Evolutionary conservation across 1,140 invertebrate species (phyloP).

Genomic region (Drosophila watanabei): DNA sequence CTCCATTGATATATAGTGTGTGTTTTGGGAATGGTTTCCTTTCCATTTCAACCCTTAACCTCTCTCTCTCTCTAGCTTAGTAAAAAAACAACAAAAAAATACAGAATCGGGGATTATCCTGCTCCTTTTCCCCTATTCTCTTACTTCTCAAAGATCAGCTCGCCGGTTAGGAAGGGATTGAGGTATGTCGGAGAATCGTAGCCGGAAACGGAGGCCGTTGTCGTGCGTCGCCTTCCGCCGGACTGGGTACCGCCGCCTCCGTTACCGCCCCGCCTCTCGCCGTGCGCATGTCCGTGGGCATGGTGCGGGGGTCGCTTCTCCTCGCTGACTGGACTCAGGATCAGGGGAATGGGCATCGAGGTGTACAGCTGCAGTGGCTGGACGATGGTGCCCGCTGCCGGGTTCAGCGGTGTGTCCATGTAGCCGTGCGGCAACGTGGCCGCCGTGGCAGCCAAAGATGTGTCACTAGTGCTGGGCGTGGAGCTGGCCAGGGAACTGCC

Average conservation of each 20-base stretch:
- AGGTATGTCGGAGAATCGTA: conserved; percentile 82
- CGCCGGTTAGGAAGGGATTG: conserved; percentile 81
- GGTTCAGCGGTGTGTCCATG: conserved; percentile 75
- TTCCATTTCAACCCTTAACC: no score
- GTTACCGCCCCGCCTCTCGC: conserved; percentile 54
- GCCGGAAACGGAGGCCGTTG: conserved; percentile 71
- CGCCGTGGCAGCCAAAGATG: conserved; percentile 34
- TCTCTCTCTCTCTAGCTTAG: conserved; percentile 2
- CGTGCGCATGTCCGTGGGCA: conserved; percentile 65
- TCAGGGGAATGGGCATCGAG: conserved; percentile 80
- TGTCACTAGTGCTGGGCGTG: conserved; percentile 37
- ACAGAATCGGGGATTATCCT: background rate
- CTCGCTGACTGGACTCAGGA: conserved; percentile 78
- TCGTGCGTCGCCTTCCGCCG: conserved; percentile 62
- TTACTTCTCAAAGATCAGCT: conserved; percentile 85
- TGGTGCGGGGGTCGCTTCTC: conserved; percentile 74
- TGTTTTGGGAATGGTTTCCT: no score
- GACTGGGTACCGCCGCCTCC: conserved; percentile 38
- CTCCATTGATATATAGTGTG: no score
- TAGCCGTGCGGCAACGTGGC: conserved; percentile 58
- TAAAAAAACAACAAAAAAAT: conserved; percentile 24
- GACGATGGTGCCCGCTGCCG: conserved; percentile 68
- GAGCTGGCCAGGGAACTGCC: conserved; percentile 17
- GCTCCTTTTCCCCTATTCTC: no score
- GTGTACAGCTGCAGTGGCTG: conserved; percentile 77